Evolutionary conservation across 2,888 invertebrate genomes (phyloP), one percentile per base, ranked within the genome.

Genomic region (Sminthurinus aureus): DNA sequence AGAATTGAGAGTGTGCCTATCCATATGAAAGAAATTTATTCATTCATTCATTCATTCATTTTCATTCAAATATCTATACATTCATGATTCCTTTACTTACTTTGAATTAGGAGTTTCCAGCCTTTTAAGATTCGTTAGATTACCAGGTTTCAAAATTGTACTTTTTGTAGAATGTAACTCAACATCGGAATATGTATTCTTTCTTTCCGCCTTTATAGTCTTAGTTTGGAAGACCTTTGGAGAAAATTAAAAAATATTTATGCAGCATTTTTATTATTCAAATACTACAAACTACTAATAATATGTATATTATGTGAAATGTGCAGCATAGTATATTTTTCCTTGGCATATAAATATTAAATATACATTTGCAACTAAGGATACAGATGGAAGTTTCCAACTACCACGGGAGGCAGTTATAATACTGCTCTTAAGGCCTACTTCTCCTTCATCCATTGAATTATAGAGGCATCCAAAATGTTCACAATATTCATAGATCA

Each of bases 381-480:
- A 96, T 90, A 96, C 94, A 87, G 95, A 94, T 0, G 98, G 98
- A 89, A 97, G 91, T 96, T 38, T 38, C 38, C 38, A 38, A 4
- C 94, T 94, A 88, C 95, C 95, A 90, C 92, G 94, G 84, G 93
- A 93, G 79, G 97, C 97, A 20, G 96, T 97, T 38, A 96, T 96
- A n/a, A 97, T 96, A n/a, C 79, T 51, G 51, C 77, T 79, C 74
- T 83, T 83, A n/a, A 83, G 38, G 15, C 83, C 83, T 26, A 50
- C 66, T 51, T 83, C 83, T 15, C 79, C 98, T 24, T 94, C 94
- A 91, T 99, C 99, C 90, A 98, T 98, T 26, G 98, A 97, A 84
- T 96, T 95, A 87, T 97, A 96, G 89, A 96, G 95, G 89, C 97
- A 95, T 69, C 98, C 98, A 91, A 98, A 99, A 91, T 96, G 96